Evolutionary conservation across 2,113 vertebrate genomes (phyloP).

Genomic region (Pontoporia blainvillei): DNA sequence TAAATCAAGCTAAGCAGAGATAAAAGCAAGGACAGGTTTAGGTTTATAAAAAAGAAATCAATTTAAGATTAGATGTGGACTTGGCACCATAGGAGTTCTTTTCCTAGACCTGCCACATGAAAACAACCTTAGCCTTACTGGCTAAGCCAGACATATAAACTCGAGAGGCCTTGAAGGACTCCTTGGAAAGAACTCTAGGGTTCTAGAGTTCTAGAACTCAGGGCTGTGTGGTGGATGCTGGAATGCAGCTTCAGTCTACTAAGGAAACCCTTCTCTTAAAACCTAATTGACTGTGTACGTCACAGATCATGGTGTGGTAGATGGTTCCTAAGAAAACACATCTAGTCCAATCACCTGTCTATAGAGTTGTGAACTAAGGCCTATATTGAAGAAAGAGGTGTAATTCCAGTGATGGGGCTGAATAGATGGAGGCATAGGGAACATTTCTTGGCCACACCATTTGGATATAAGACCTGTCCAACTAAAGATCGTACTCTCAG

Average conservation of each 20-base stretch:
- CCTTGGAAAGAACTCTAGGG: not conserved
- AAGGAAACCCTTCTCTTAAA: not conserved
- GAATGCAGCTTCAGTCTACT: not conserved
- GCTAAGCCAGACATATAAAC: not conserved
- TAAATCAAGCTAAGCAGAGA: not conserved
- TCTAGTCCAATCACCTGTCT: not conserved
- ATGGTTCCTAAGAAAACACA: not conserved
- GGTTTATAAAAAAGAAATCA: not conserved
- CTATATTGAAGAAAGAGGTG: not conserved
- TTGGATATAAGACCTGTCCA: not conserved
- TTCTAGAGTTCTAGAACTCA: too few relatives aligned
- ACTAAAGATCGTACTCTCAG: not conserved
- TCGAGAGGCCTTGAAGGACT: rapidly evolving
- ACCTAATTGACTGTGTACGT: not conserved
- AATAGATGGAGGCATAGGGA: not conserved
- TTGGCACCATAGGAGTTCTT: not conserved
- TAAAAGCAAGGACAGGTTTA: not conserved
- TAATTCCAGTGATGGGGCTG: not conserved
- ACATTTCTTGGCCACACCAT: not conserved
- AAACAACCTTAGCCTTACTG: not conserved
- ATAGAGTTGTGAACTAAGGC: not conserved
- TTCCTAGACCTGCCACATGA: not conserved
- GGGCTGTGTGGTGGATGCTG: rapidly evolving
- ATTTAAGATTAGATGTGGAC: not conserved
- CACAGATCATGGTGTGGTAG: not conserved